phyloP scores from a whole-genome alignment of 2,113 vertebrate genomes.

The Crotalus helleri region DNA sequence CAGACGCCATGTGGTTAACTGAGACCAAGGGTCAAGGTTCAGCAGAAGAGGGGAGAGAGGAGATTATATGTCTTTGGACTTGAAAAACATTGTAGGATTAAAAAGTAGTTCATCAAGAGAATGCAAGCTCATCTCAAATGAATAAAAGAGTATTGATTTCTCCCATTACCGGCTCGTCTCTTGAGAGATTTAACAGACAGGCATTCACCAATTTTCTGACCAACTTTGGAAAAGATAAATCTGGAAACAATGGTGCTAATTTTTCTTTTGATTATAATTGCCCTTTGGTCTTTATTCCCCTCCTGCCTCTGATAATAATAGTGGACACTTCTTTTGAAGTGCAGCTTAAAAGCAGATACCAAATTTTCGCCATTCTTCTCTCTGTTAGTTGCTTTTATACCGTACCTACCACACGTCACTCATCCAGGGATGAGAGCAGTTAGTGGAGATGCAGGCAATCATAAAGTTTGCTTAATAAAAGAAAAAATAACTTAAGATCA shows the following conservation, averaged over 20 bases:
- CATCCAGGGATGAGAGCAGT: not conserved
- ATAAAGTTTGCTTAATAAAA: not conserved
- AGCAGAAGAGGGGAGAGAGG: not conserved
- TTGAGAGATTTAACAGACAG: not conserved
- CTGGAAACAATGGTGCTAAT: not conserved
- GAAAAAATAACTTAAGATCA: not conserved
- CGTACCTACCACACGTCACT: not conserved
- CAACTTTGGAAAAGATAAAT: not conserved
- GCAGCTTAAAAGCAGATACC: too few relatives aligned
- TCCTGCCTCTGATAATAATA: not conserved
- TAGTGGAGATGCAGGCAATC: not conserved
- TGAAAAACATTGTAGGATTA: not conserved
- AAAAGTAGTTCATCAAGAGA: not conserved
- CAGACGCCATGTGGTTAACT: not conserved
- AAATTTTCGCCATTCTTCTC: not conserved
- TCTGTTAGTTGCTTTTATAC: not conserved
- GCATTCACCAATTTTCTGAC: not conserved
- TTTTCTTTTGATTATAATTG: slow-evolving; percentile 15
- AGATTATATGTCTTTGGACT: not conserved
- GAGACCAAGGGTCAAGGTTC: not conserved
- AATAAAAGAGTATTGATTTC: slow-evolving; percentile 9
- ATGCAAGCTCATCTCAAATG: not conserved
- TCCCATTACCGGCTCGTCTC: not conserved
- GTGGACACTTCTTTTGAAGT: not conserved
- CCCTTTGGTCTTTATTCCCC: not conserved